These are phyloP conservation scores for Hoplodrina ambigua DNA, from an alignment of 2,888 invertebrate species.

Conservation along the genomic window DNA sequence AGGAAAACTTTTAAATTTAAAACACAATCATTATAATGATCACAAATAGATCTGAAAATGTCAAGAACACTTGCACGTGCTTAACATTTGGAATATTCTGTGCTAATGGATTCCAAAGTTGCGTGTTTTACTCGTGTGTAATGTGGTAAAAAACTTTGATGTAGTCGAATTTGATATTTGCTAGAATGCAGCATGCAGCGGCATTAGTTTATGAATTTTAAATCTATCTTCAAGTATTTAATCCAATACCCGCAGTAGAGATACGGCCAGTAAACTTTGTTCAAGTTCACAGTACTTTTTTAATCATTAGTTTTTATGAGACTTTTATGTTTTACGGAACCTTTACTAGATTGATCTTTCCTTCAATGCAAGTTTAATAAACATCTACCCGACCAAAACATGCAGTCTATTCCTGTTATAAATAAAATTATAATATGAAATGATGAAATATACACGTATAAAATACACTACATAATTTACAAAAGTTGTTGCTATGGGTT, in stretches of 20 bases:
- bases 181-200: conserved; percentile 3
- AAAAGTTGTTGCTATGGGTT: conserved; percentile 53
- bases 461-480: not conserved
- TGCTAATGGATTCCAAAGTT: conserved; percentile 40
- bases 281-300: conserved; percentile 32
- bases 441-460: not conserved
- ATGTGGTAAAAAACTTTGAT: conserved; percentile 38
- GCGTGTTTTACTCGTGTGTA: conserved; percentile 29
- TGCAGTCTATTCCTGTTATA: not conserved
- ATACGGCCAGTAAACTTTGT: not conserved
- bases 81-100: conserved; percentile 19
- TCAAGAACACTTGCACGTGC: conserved; percentile 37
- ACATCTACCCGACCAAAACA: not conserved
- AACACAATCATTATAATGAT: conserved; percentile 20
- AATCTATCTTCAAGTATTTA: conserved; percentile 20
- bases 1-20: conserved; percentile 32
- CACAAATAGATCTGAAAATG: conserved; percentile 44
- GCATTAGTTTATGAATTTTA: conserved; percentile 19
- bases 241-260: conserved; percentile 1
- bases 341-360: not conserved
- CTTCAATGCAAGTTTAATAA: not conserved
- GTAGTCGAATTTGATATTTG: conserved; percentile 16
- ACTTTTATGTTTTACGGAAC: not conserved
- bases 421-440: not conserved
- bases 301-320: not conserved